These are phyloP conservation scores for Syngnathus rostellatus DNA, from an alignment of 2,797 vertebrate genomes.

Conservation along the genomic window DNA sequence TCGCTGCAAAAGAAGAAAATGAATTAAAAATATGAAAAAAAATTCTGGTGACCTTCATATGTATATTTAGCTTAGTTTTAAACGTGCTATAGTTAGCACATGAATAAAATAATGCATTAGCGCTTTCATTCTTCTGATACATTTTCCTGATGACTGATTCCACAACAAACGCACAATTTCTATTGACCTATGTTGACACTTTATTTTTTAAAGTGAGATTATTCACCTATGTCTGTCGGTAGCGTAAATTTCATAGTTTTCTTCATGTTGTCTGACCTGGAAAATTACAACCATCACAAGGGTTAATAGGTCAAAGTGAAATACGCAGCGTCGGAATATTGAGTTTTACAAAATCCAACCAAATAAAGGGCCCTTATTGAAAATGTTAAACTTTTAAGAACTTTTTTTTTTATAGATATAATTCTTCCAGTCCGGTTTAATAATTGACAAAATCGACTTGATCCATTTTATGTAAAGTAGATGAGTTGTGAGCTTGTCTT, in stretches of 20 bases:
- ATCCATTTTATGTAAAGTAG: constrained; percentile 2
- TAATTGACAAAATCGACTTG: background rate
- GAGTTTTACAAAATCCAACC: background rate
- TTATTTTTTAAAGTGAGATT: background rate
- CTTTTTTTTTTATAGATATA: background rate
- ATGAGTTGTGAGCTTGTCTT: constrained; percentile 3
- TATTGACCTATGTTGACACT: too few species aligned
- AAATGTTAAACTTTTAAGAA: background rate
- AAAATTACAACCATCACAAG: background rate
- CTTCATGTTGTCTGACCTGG: constrained; percentile 36
- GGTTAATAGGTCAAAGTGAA: background rate
- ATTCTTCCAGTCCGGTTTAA: background rate
- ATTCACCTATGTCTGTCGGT: constrained; percentile 27
- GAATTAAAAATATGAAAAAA: background rate
- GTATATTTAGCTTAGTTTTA: background rate
- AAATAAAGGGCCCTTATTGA: background rate
- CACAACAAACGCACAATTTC: background rate
- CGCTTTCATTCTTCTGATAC: background rate
- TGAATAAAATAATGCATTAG: background rate
- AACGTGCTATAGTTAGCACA: background rate
- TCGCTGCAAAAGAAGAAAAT: constrained; percentile 8
- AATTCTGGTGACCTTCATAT: too few species aligned
- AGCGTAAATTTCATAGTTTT: background rate
- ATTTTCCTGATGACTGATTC: background rate
- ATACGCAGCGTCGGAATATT: background rate